phyloP scores from a whole-genome alignment of 1,140 invertebrate genomes.

The Harpegnathos saltator region DNA sequence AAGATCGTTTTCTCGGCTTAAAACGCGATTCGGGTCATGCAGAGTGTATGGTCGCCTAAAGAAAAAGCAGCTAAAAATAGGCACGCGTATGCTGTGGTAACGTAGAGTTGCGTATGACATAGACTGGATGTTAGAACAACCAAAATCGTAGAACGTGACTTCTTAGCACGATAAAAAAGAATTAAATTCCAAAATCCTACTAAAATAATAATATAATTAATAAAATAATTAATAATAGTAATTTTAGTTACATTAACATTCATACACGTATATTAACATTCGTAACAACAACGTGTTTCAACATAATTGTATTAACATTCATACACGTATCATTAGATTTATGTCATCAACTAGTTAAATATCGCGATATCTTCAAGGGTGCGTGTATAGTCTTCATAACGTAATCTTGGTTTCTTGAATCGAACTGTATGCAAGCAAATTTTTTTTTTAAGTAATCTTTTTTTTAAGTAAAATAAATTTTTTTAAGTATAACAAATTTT shows the following conservation, averaged over 20 bases:
- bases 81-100: slow-evolving; percentile 11
- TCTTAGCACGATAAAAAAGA: not conserved
- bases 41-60: not conserved
- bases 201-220: too few relatives aligned
- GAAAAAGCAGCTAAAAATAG: slow-evolving; percentile 44
- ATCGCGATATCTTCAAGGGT: not conserved
- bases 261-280: too few relatives aligned
- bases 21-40: slow-evolving; percentile 27
- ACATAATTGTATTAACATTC: too few relatives aligned
- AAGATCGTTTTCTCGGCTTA: not conserved
- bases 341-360: too few relatives aligned
- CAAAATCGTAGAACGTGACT: not conserved
- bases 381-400: not conserved
- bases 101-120: not conserved
- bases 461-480: too few relatives aligned
- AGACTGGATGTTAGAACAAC: not conserved
- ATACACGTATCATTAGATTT: too few relatives aligned
- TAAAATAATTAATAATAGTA: too few relatives aligned
- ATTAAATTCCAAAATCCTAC: not conserved
- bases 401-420: not conserved
- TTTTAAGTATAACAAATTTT: too few relatives aligned
- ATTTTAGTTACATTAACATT: too few relatives aligned
- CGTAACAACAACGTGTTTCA: too few relatives aligned
- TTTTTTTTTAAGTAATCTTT: not conserved
- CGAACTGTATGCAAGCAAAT: not conserved